Evolutionary conservation across 2,888 invertebrate genomes (phyloP), one percentile per base, ranked within the genome.

Genomic region (Troides helena): DNA sequence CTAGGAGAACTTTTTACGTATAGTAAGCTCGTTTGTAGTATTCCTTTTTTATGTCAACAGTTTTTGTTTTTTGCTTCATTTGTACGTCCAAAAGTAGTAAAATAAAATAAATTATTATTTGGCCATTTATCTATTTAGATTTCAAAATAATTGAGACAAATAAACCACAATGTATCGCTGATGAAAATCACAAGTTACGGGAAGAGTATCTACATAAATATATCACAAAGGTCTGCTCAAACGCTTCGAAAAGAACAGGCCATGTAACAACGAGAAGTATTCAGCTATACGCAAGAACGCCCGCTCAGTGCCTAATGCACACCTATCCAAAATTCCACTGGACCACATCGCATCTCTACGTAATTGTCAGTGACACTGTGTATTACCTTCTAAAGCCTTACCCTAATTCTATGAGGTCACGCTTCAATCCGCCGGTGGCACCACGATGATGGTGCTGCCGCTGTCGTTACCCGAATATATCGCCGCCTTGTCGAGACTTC

Each of bases 361-460:
- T 14, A 46, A 14, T 46, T 58, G 12, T 25, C 18, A 14, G 12
- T 58, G 23, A 58, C 23, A 23, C 57, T 23, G 14, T 23, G 23
- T 58, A 10, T 23, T 58, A 23, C 8, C 62, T 23, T 62, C 50
- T 50, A 63, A 50, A 53, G 50, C 18, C 68, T 63, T 53, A 73
- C 69, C 71, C 59, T 69, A 62, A 66, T 72, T 62, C 69, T 68
- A 66, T 69, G 61, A 39, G 58, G 6, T 25, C 30, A 14, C 36
- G 71, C 56, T 74, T 92, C 92, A 92, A 81, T 92, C 92, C 0
- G 91, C 89, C 4, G 92, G 91, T 7, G 91, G 92, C 6, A 92
- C 85, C 0, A 90, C 81, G 6, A 92, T 92, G 1, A 92, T 92
- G 0, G 92, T 92, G 74, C 92, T 92, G 0, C 92, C 91, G 56